Conservation (phyloP, 1,140 invertebrate genomes). For the Chironomus striatipennis region DNA sequence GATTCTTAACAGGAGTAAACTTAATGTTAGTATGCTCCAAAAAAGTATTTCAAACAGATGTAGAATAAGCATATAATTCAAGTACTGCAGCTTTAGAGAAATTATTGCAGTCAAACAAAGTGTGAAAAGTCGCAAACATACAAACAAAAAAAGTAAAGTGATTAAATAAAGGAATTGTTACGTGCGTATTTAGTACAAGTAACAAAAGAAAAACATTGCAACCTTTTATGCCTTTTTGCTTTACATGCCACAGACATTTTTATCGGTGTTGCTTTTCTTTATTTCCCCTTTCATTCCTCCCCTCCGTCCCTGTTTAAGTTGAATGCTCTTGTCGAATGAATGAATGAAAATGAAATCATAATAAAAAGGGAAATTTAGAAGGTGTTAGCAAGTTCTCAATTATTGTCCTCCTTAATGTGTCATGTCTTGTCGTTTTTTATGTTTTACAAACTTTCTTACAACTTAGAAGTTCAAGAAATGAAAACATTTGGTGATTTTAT, state of each 20-base stretch:
- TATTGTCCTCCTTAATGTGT: background rate
- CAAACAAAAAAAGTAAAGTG: too few species aligned
- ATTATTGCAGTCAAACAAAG: too few species aligned
- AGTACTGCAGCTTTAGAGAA: too few species aligned
- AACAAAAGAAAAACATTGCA: background rate
- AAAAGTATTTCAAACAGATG: too few species aligned
- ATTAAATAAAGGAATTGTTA: background rate
- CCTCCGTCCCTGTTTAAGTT: background rate
- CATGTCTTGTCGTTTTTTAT: background rate
- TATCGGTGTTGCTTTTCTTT: background rate
- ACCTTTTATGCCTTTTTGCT: background rate
- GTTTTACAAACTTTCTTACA: background rate
- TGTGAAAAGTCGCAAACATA: too few species aligned
- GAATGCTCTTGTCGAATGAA: background rate
- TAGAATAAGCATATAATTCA: too few species aligned
- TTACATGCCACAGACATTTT: slow-evolving; percentile 1
- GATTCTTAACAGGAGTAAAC: too few species aligned
- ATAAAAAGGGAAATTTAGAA: background rate
- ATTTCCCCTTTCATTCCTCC: too few species aligned
- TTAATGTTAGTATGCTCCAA: background rate
- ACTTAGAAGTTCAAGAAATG: too few species aligned
- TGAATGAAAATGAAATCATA: background rate
- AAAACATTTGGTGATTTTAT: too few species aligned
- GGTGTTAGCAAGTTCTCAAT: background rate
- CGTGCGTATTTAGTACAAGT: background rate